Percentiles rank a stretch among this genome's conserved stretches.
Conservation (phyloP, 2,113 vertebrate genomes). For the Bufo bufo region DNA sequence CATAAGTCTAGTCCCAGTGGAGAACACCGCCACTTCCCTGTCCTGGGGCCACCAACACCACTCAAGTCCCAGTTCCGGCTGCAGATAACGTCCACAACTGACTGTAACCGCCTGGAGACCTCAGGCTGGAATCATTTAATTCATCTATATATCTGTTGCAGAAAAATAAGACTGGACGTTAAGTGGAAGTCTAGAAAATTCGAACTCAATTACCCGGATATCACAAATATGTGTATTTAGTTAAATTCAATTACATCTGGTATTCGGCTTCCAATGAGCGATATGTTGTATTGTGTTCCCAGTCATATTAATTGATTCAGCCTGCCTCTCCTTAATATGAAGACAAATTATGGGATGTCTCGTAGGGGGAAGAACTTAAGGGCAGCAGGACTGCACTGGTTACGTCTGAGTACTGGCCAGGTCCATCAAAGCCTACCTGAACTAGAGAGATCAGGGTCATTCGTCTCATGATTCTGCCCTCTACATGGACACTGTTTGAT, state of each 20-base stretch:
- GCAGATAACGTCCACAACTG: neutral
- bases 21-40: neutral
- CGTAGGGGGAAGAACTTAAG: neutral
- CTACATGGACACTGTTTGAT: neutral
- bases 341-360: neutral
- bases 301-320: constrained; percentile 22
- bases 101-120: neutral
- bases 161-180: neutral
- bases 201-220: constrained; percentile 21
- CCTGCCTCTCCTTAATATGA: constrained; percentile 1
- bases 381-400: neutral
- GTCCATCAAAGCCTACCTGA: neutral
- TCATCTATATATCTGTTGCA: constrained; percentile 13
- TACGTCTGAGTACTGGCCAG: neutral
- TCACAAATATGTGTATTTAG: constrained; percentile 36
- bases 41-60: neutral
- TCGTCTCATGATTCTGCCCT: neutral
- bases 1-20: neutral
- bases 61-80: neutral
- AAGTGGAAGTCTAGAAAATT: constrained; percentile 2
- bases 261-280: constrained; percentile 15
- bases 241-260: constrained; percentile 42
- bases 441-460: neutral
- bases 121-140: neutral
- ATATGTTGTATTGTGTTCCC: constrained; percentile 1